Evolutionary conservation across 2,888 invertebrate genomes (phyloP).

Genomic region (Thecocarcelia acutangulata): DNA sequence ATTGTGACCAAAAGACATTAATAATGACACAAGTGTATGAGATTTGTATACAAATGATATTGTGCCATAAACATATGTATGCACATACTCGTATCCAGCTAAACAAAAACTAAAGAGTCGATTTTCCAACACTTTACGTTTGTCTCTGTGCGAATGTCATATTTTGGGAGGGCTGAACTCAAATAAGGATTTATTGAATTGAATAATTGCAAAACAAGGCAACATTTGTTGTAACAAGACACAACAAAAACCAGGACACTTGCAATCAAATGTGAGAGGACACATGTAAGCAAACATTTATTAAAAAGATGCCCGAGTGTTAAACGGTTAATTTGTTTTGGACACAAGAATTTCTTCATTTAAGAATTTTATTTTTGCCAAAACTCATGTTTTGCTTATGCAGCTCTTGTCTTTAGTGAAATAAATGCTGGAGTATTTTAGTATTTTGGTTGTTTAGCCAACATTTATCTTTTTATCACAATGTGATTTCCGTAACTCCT

Average conservation of each 20-base stretch:
- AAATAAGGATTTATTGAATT: slow-evolving; percentile 73
- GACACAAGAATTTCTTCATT: slow-evolving; percentile 72
- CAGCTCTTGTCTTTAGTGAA: not conserved
- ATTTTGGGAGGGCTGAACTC: slow-evolving; percentile 44
- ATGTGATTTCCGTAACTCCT: slow-evolving; percentile 45
- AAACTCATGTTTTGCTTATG: not conserved
- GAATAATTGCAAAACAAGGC: slow-evolving; percentile 71
- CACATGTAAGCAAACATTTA: slow-evolving; percentile 14
- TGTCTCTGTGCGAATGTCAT: slow-evolving; percentile 23
- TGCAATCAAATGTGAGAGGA: not conserved
- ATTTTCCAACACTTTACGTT: slow-evolving; percentile 31
- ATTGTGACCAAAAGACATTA: slow-evolving; percentile 50
- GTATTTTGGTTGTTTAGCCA: slow-evolving; percentile 44
- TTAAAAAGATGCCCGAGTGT: slow-evolving; percentile 40
- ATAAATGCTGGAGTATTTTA: slow-evolving; percentile 9
- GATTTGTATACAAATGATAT: slow-evolving; percentile 42
- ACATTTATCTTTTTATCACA: slow-evolving; percentile 69
- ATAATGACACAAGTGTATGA: slow-evolving; percentile 61
- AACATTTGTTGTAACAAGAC: slow-evolving; percentile 64
- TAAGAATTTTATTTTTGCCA: not conserved
- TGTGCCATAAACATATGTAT: too few relatives aligned
- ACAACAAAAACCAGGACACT: slow-evolving; percentile 29
- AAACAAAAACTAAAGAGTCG: slow-evolving; percentile 29
- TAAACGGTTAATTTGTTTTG: slow-evolving; percentile 71
- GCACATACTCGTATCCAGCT: not conserved